Evolutionary conservation across 2,888 invertebrate species (phyloP), one percentile per base, ranked within the genome.

Genomic region (Scotopteryx bipunctaria): DNA sequence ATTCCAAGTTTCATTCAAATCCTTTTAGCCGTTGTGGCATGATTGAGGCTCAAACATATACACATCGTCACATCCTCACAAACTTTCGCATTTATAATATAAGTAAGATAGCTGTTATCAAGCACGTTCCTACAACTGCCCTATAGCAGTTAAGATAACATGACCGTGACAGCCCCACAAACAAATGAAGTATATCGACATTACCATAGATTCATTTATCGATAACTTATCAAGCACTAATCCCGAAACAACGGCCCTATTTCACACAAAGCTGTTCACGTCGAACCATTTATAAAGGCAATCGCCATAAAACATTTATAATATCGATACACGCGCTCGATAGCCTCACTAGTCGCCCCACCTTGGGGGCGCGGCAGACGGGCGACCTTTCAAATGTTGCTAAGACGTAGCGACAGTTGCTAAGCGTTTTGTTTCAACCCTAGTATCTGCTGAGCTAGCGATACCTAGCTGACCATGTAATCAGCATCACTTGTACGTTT

Each of bases 231-330:
- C 56, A 37, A 35, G 32, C 50, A 40, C 50, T 56, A 56, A 56
- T 56, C 56, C 56, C 6, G 38, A 17, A 51, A 45, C 51, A 45
- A 54, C 51, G 52, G 36, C 54, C 55, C 40, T 56, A 60, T 57
- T 58, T 57, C 53, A 57, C 59, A 62, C 61, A 59, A 57, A 59
- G 50, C 62, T 63, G 58, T 54, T 60, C 61, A 61, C 63, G 59
- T 56, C 61, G 69, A 69, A 72, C 73, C 74, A 62, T 64, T 68
- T 64, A 64, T 67, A 66, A 68, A 63, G 70, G 67, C 63, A 69
- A 67, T 64, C 59, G 65, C 66, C 70, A 73, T 76, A 73, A 77
- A 75, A 72, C 68, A 66, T 68, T 77, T 71, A 67, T 70, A 71
- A 66, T 66, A 73, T 69, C 66, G 69, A 67, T 64, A 62, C 66